phyloP scores from a whole-genome alignment of 2,797 vertebrate species.

The Anas capensis region DNA sequence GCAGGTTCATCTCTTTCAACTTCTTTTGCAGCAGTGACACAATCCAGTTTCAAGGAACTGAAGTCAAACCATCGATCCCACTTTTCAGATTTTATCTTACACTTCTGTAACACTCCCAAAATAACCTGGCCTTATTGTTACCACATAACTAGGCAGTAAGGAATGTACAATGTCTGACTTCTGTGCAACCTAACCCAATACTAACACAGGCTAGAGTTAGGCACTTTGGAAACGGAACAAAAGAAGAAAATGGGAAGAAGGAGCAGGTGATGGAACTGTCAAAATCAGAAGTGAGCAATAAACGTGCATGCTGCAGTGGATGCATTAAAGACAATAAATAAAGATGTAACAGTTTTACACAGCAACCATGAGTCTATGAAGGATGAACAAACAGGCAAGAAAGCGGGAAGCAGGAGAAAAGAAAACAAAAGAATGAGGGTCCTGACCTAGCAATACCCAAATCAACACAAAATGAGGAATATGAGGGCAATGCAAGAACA shows the following conservation, averaged over 20 bases:
- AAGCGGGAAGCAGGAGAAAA: background rate
- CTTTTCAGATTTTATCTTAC: slow-evolving; percentile 4
- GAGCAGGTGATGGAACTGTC: background rate
- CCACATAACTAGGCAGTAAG: background rate
- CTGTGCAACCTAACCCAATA: background rate
- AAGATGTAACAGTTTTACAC: background rate
- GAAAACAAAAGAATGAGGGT: background rate
- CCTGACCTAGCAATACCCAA: background rate
- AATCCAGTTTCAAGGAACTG: slow-evolving; percentile 3
- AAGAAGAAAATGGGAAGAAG: background rate
- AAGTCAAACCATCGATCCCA: background rate
- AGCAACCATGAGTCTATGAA: background rate
- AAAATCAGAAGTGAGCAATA: background rate
- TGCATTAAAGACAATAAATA: background rate
- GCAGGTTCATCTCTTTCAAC: slow-evolving; percentile 3
- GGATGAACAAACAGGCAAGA: background rate
- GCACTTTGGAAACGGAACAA: background rate
- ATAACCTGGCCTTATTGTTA: background rate
- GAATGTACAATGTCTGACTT: fast-evolving
- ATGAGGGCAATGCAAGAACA: background rate
- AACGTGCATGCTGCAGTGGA: background rate
- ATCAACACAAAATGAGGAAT: background rate
- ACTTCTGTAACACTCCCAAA: background rate
- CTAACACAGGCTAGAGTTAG: background rate
- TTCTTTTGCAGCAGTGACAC: background rate